Conservation (phyloP, 2,797 vertebrate species). For the Prunella strophiata region DNA sequence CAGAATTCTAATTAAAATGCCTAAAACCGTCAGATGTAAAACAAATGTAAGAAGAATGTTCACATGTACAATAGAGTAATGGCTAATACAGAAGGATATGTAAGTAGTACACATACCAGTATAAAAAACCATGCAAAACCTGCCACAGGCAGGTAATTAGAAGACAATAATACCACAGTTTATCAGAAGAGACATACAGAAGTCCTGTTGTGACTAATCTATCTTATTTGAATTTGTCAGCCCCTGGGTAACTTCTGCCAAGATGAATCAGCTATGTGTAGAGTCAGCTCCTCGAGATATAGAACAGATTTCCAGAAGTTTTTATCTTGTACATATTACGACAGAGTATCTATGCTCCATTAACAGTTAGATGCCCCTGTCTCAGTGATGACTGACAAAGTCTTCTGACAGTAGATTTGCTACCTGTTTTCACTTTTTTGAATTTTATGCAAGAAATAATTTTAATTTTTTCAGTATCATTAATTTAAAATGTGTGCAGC, state of each 20-base stretch:
- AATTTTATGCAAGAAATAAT: neutral
- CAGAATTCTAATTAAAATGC: neutral
- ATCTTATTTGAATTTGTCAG: slow-evolving; percentile 13
- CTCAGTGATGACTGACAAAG: neutral
- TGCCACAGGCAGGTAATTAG: slow-evolving; percentile 30
- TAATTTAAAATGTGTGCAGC: neutral
- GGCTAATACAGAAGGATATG: neutral
- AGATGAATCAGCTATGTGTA: neutral
- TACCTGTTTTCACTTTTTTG: neutral
- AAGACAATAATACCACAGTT: neutral
- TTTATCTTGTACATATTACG: neutral
- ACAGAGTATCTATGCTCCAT: neutral
- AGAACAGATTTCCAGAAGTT: neutral
- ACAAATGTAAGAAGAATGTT: neutral
- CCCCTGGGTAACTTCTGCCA: slow-evolving; percentile 12
- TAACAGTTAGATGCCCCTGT: neutral
- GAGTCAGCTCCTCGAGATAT: neutral
- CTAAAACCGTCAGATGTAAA: neutral
- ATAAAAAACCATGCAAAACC: neutral
- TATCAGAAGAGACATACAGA: neutral
- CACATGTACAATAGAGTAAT: neutral
- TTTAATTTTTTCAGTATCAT: neutral
- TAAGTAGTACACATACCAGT: neutral
- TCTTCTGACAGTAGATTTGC: neutral
- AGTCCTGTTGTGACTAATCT: slow-evolving; percentile 24